Evolutionary conservation across 2,113 vertebrate genomes (phyloP).

Genomic region (Corapipo altera): DNA sequence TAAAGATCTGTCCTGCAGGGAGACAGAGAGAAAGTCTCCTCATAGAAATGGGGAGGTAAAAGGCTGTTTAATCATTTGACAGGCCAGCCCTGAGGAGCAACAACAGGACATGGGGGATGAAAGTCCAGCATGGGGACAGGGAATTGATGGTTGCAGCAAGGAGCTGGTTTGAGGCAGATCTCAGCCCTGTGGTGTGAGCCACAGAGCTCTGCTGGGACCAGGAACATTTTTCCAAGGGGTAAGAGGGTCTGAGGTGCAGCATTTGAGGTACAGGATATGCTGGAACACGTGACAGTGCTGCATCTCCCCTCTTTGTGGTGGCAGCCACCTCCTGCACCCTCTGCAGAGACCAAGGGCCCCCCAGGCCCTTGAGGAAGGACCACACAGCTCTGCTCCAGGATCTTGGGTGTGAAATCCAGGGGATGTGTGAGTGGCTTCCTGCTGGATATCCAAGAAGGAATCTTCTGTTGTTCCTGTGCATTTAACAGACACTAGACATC

Average conservation of each 20-base stretch:
- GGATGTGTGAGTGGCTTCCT: neutral
- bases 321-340: neutral
- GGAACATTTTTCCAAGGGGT: neutral
- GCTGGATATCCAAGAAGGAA: neutral
- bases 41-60: neutral
- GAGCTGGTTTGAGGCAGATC: neutral
- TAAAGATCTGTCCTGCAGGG: neutral
- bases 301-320: neutral
- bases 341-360: neutral
- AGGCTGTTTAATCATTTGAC: neutral
- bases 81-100: neutral
- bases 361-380: neutral
- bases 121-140: neutral
- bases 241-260: neutral
- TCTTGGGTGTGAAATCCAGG: neutral
- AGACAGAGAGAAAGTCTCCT: neutral
- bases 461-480: too few relatives aligned
- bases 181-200: neutral
- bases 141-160: neutral
- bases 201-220: neutral
- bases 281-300: neutral
- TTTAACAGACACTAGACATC: accelerated
- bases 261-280: neutral
- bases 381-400: neutral
- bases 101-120: neutral